phyloP scores from a whole-genome alignment of 2,888 invertebrate genomes.

The Pristionchus arcanus region DNA sequence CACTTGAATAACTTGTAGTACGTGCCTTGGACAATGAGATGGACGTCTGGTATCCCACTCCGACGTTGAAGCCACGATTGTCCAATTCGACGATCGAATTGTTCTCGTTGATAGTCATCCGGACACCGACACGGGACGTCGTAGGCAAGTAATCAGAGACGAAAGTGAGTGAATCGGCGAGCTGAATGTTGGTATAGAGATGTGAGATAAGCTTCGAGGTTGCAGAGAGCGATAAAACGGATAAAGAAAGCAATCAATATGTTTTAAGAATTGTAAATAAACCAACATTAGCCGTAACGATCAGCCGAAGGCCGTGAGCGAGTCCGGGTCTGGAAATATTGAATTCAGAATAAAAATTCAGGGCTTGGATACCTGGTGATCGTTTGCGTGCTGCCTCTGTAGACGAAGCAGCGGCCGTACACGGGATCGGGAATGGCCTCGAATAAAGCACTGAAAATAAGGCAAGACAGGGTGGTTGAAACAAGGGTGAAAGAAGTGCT shows the following conservation, averaged over 20 bases:
- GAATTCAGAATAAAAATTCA: no score
- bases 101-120: conserved; percentile 49
- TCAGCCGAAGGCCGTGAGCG: conserved; percentile 15
- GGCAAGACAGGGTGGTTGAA: no score
- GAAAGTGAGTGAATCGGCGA: conserved; percentile 6
- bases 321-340: conserved; percentile 7
- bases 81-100: not conserved
- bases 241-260: not conserved
- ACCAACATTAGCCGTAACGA: conserved; percentile 52
- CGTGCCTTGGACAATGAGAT: conserved; percentile 13
- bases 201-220: no score
- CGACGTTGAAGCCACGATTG: conserved; percentile 45
- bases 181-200: conserved; percentile 20
- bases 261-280: not conserved
- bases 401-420: conserved; percentile 55
- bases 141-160: conserved; percentile 46
- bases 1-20: no score
- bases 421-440: conserved; percentile 33
- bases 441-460: not conserved
- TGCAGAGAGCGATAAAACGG: not conserved
- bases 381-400: not conserved
- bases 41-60: conserved; percentile 50
- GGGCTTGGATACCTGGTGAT: not conserved
- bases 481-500: no score
- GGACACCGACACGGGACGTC: conserved; percentile 13